phyloP scores from a whole-genome alignment of 1,140 invertebrate genomes.

The Pollicipes pollicipes region DNA sequence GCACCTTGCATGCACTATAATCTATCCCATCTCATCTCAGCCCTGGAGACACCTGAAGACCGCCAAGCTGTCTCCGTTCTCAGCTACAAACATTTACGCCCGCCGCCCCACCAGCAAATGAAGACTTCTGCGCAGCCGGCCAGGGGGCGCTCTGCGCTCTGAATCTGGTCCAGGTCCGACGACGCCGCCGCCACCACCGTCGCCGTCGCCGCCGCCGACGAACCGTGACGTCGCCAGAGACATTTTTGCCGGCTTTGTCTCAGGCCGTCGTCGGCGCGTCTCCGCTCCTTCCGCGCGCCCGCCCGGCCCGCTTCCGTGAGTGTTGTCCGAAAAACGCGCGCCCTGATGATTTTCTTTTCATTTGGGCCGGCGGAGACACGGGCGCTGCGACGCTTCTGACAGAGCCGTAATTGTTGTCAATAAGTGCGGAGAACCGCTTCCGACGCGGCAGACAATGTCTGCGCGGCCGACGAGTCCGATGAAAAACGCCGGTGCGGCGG shows the following conservation, averaged over 20 bases:
- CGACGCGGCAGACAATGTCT: not conserved
- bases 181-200: too few relatives aligned
- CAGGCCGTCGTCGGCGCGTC: not conserved
- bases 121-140: too few relatives aligned
- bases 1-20: too few relatives aligned
- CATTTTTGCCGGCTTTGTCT: not conserved
- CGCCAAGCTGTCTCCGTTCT: too few relatives aligned
- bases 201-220: not conserved
- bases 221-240: not conserved
- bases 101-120: too few relatives aligned
- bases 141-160: too few relatives aligned
- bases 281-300: not conserved
- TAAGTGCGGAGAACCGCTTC: not conserved
- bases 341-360: not conserved
- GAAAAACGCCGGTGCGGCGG: not conserved
- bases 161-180: too few relatives aligned
- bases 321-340: not conserved
- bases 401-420: conserved; percentile 1
- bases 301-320: not conserved
- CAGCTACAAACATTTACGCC: too few relatives aligned
- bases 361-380: not conserved
- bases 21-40: too few relatives aligned
- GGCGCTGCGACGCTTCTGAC: not conserved
- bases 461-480: not conserved
- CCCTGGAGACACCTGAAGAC: too few relatives aligned